phyloP scores from a whole-genome alignment of 2,888 invertebrate species.

The Lobophora halterata region DNA sequence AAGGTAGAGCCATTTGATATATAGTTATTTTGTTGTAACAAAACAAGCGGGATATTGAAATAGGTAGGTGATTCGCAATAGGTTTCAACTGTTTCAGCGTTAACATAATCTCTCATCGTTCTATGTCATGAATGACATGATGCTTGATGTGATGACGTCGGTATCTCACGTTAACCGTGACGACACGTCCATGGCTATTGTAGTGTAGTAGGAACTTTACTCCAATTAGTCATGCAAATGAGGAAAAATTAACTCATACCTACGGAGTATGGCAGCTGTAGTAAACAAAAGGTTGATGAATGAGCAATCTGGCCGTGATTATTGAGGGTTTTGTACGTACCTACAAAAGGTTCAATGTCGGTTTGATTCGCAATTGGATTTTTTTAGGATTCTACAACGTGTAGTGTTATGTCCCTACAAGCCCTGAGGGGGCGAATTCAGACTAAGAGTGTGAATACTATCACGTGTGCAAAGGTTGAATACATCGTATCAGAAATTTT shows the following conservation, averaged over 20 bases:
- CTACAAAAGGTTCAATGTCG: conserved; percentile 3
- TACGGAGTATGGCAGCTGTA: conserved; percentile 6
- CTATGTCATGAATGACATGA: too few species aligned
- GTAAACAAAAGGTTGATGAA: conserved; percentile 11
- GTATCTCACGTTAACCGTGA: conserved; percentile 30
- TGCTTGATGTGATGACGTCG: conserved; percentile 35
- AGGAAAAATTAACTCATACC: conserved; percentile 8
- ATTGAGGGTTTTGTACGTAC: conserved; percentile 4
- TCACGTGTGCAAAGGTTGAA: too few species aligned
- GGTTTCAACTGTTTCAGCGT: conserved; percentile 17
- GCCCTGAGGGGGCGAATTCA: too few species aligned
- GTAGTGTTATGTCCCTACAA: too few species aligned
- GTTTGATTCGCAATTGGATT: neutral
- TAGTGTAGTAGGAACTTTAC: conserved; percentile 6
- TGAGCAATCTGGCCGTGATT: conserved; percentile 11
- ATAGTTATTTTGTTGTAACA: too few species aligned
- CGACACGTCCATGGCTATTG: conserved; percentile 18
- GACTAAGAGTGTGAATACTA: too few species aligned
- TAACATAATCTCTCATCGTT: conserved; percentile 18
- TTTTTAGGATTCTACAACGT: neutral
- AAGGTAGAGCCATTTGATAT: too few species aligned
- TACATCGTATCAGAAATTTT: too few species aligned
- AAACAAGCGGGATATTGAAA: too few species aligned
- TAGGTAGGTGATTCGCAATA: conserved; percentile 5
- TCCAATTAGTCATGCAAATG: conserved; percentile 23